phyloP scores from a whole-genome alignment of 2,113 vertebrate genomes.

The Sus scrofa region T2T-Sscrofa CM000813.6:32491501-32492000 shows the following conservation, averaged over 20 bases:
- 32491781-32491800: neutral
- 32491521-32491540: slow-evolving; percentile 9
- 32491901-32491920: neutral
- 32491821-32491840: neutral
- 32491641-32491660: neutral
- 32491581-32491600: neutral
- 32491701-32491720: neutral
- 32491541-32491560: slow-evolving; percentile 53
- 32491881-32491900: neutral
- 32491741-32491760: neutral
- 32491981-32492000: neutral
- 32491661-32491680: neutral
- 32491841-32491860: neutral
- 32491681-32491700: neutral
- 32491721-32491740: neutral
- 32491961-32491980: neutral
- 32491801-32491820: neutral
- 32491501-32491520: neutral
- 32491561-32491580: neutral
- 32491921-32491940: neutral
- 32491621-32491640: neutral
- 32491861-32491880: neutral
- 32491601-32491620: neutral
- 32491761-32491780: neutral
- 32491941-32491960: neutral